Percentiles rank a stretch among this genome's conserved stretches.
phyloP scores from a whole-genome alignment of 2,888 invertebrate species.

The Adineta ricciae region DNA sequence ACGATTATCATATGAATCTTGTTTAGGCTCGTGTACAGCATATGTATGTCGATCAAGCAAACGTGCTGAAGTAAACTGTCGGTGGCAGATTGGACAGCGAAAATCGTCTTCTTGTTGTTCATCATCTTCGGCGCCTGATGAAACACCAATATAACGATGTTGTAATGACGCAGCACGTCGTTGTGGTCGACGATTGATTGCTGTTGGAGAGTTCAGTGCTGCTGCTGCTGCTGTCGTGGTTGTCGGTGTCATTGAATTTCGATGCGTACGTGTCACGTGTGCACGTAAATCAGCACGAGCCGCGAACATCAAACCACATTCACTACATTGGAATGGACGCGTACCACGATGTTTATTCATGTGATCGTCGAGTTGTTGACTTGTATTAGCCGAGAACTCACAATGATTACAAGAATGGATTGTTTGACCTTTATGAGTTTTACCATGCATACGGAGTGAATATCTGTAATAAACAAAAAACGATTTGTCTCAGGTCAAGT shows the following conservation, averaged over 20 bases:
- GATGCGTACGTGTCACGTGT: not conserved
- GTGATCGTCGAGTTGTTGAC: not conserved
- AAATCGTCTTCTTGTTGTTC: not conserved
- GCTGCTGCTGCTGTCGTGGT: not conserved
- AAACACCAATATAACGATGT: not conserved
- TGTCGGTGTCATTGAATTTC: not conserved
- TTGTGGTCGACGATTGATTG: not conserved
- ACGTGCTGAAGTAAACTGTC: not conserved
- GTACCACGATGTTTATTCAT: slow-evolving; percentile 16
- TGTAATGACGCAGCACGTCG: not conserved
- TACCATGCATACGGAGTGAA: slow-evolving; percentile 13
- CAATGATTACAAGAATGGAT: not conserved
- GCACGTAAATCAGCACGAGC: slow-evolving; percentile 14
- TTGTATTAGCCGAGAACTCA: not conserved
- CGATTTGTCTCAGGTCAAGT: not conserved
- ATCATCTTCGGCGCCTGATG: not conserved
- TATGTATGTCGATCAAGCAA: not conserved
- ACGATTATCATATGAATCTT: not conserved
- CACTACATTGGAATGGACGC: slow-evolving; percentile 15
- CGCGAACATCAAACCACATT: slow-evolving; percentile 17
- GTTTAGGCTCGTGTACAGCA: not conserved
- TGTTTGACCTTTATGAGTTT: slow-evolving; percentile 20
- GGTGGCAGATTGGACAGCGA: not conserved
- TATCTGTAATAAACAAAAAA: not conserved
- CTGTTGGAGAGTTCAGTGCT: not conserved